These are phyloP conservation scores for Nerophis ophidion DNA, from an alignment of 2,113 vertebrate genomes.

Conservation along the genomic window DNA sequence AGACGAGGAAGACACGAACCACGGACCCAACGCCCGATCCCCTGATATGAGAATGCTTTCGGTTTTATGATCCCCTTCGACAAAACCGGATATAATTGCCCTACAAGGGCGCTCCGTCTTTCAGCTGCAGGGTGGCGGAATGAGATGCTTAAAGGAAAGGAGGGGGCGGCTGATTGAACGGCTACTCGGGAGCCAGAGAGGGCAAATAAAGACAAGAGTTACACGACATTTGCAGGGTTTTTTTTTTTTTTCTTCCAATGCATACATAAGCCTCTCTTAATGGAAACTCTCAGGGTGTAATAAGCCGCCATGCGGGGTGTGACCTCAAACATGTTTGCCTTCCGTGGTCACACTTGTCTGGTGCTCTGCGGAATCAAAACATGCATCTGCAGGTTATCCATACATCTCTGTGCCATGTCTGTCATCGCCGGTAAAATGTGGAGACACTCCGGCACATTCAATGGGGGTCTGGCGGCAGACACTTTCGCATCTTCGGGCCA, in stretches of 20 bases:
- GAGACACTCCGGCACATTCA: too few relatives aligned
- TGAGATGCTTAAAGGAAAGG: conserved; percentile 38
- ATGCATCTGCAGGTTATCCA: too few relatives aligned
- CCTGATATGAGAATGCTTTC: conserved; percentile 74
- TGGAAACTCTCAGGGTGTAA: conserved; percentile 4
- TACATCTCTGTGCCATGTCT: too few relatives aligned
- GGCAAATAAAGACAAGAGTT: conserved; percentile 20
- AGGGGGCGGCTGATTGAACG: conserved; percentile 28
- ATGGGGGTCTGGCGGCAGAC: too few relatives aligned
- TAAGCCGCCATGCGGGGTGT: conserved; percentile 38
- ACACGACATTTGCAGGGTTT: conserved; percentile 20
- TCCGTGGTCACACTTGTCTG: background rate
- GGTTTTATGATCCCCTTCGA: conserved; percentile 74
- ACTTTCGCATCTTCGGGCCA: too few relatives aligned
- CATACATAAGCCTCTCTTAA: background rate
- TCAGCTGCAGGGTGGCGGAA: conserved; percentile 56
- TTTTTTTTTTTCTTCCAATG: conserved; percentile 13
- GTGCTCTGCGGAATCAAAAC: too few relatives aligned
- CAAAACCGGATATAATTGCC: conserved; percentile 76
- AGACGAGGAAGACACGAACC: conserved; percentile 47
- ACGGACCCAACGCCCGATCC: conserved; percentile 70
- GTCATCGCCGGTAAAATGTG: too few relatives aligned
- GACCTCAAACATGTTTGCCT: conserved; percentile 70
- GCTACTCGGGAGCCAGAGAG: conserved; percentile 24
- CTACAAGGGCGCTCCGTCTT: conserved; percentile 75